phyloP scores from a whole-genome alignment of 2,113 vertebrate genomes.

The Tapirus terrestris region DNA sequence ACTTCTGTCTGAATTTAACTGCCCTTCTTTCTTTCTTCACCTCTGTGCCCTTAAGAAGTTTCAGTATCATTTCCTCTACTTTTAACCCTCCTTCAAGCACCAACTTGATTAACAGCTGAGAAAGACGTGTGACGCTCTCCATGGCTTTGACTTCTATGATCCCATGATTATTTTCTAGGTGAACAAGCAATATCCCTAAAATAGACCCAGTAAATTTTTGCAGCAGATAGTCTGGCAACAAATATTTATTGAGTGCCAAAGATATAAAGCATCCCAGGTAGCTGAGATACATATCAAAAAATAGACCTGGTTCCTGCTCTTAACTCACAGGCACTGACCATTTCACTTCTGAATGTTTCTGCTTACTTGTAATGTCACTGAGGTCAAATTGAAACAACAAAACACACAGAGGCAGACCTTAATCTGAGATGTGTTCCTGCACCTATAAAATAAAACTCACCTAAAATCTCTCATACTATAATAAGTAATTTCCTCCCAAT shows the following conservation, averaged over 20 bases:
- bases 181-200: slow-evolving; percentile 55
- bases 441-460: slow-evolving; percentile 36
- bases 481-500: background rate
- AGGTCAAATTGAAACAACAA: slow-evolving; percentile 44
- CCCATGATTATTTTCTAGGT: slow-evolving; percentile 56
- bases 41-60: slow-evolving; percentile 29
- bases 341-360: slow-evolving; percentile 41
- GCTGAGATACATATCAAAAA: slow-evolving; percentile 48
- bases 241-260: slow-evolving; percentile 71
- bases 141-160: slow-evolving; percentile 49
- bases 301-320: slow-evolving; percentile 33
- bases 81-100: slow-evolving; percentile 38
- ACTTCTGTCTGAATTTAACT: slow-evolving; percentile 46
- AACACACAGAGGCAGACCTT: slow-evolving; percentile 9
- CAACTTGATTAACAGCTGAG: background rate
- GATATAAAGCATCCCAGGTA: slow-evolving; percentile 45
- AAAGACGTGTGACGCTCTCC: background rate
- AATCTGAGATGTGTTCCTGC: slow-evolving; percentile 18
- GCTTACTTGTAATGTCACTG: slow-evolving; percentile 11
- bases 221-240: slow-evolving; percentile 53
- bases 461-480: slow-evolving; percentile 16
- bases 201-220: slow-evolving; percentile 63
- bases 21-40: slow-evolving; percentile 13
- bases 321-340: background rate
- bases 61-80: background rate